Evolutionary conservation across 2,797 vertebrate species (phyloP).

Genomic region (Pseudochromis fuscus): DNA sequence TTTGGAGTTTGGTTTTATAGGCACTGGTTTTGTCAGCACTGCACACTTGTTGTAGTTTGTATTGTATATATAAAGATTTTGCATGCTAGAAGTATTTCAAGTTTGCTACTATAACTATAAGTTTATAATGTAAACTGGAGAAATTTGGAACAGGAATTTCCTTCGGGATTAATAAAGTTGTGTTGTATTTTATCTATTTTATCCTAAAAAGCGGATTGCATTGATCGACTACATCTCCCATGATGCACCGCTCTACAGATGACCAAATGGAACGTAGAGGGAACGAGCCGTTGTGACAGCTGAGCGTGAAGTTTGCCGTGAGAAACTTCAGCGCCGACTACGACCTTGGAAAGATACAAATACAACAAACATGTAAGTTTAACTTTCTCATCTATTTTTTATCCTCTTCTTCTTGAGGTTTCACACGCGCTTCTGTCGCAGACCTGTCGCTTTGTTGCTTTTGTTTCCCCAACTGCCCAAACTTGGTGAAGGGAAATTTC

Average conservation of each 20-base stretch:
- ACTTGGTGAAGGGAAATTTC: slow-evolving; percentile 38
- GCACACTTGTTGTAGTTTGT: too few relatives aligned
- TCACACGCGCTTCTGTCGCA: neutral
- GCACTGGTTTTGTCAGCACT: too few relatives aligned
- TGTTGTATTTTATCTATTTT: too few relatives aligned
- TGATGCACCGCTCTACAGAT: slow-evolving; percentile 57
- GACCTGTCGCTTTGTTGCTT: neutral
- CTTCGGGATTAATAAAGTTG: too few relatives aligned
- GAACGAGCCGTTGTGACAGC: slow-evolving; percentile 68
- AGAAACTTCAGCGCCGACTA: slow-evolving; percentile 44
- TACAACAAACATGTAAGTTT: slow-evolving; percentile 59
- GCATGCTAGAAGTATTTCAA: too few relatives aligned
- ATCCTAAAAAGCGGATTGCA: neutral
- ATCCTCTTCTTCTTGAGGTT: fast-evolving
- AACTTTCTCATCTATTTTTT: neutral
- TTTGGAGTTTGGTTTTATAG: too few relatives aligned
- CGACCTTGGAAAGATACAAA: slow-evolving; percentile 43
- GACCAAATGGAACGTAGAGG: slow-evolving; percentile 64
- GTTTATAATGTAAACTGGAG: too few relatives aligned
- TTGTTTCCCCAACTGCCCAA: slow-evolving; percentile 26
- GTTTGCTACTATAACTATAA: too few relatives aligned
- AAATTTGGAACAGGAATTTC: too few relatives aligned
- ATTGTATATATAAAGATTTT: too few relatives aligned
- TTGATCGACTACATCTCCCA: slow-evolving; percentile 72
- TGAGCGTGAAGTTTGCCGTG: slow-evolving; percentile 65